These are phyloP conservation scores for Whitmania pigra DNA, from an alignment of 1,140 invertebrate genomes.

Conservation along the genomic window DNA sequence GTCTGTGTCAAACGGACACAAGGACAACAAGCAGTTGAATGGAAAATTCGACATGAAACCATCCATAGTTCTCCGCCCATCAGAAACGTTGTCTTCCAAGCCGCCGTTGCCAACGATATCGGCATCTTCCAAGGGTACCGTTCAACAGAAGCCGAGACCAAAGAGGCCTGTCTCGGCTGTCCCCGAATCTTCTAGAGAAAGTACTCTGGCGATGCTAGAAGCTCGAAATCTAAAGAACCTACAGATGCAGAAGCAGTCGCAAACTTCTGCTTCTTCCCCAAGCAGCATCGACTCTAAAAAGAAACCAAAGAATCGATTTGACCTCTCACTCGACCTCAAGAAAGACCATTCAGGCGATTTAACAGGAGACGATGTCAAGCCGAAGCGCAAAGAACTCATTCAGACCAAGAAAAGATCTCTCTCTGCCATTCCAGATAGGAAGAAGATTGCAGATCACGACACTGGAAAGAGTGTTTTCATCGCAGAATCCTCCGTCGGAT, in stretches of 20 bases:
- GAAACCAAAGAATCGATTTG: background rate
- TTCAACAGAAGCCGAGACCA: background rate
- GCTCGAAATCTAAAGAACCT: background rate
- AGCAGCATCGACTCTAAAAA: constrained; percentile 2
- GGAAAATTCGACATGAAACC: constrained; percentile 4
- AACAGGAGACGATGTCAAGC: background rate
- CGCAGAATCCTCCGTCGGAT: background rate
- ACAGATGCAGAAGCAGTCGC: too few species aligned
- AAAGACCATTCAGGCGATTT: background rate
- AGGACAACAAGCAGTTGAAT: background rate
- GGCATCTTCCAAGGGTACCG: background rate
- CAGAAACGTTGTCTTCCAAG: background rate
- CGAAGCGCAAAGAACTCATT: constrained; percentile 8
- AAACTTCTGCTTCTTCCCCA: constrained; percentile 2
- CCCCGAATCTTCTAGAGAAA: background rate
- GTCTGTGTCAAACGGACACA: background rate
- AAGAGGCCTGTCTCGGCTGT: background rate
- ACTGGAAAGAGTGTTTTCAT: constrained; percentile 10
- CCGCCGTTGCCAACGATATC: background rate
- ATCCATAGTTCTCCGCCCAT: background rate
- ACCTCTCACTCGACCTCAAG: background rate
- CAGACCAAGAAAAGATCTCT: background rate
- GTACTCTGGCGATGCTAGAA: background rate
- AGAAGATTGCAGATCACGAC: background rate
- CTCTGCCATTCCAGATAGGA: background rate